Evolutionary conservation across 1,140 invertebrate species (phyloP).

Genomic region (Mercenaria mercenaria): DNA sequence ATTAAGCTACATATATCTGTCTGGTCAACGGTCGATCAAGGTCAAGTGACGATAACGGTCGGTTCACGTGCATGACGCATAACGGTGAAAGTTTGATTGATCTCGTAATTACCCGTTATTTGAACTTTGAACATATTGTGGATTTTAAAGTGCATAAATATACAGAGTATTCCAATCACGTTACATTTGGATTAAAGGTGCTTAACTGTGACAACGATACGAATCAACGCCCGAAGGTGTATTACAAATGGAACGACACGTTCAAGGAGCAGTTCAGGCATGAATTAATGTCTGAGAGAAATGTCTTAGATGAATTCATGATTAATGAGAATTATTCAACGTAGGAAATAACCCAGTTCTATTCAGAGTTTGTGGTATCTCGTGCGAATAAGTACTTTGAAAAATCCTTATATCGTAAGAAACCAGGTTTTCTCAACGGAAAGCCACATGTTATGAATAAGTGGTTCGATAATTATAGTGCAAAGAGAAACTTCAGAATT

Average conservation of each 20-base stretch:
- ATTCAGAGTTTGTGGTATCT: not conserved
- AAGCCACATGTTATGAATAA: not conserved
- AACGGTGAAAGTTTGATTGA: not conserved
- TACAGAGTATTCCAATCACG: not conserved
- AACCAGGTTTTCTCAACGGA: not conserved
- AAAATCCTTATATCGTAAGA: not conserved
- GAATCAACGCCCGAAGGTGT: not conserved
- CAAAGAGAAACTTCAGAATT: not conserved
- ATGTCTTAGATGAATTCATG: not conserved
- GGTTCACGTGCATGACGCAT: not conserved
- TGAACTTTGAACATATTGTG: not conserved
- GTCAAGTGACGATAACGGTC: not conserved
- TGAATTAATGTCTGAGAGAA: not conserved
- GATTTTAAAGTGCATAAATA: constrained; percentile 8
- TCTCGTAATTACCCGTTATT: not conserved
- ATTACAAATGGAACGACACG: not conserved
- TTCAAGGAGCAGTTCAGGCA: not conserved
- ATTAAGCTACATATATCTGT: not conserved
- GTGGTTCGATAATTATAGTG: not conserved
- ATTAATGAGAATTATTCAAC: not conserved
- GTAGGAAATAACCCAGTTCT: not conserved
- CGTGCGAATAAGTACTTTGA: not conserved
- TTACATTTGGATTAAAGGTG: not conserved
- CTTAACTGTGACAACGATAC: not conserved
- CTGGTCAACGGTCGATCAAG: not conserved